Evolutionary conservation across 2,888 invertebrate genomes (phyloP).

Genomic region (Macroteleia sp.): DNA sequence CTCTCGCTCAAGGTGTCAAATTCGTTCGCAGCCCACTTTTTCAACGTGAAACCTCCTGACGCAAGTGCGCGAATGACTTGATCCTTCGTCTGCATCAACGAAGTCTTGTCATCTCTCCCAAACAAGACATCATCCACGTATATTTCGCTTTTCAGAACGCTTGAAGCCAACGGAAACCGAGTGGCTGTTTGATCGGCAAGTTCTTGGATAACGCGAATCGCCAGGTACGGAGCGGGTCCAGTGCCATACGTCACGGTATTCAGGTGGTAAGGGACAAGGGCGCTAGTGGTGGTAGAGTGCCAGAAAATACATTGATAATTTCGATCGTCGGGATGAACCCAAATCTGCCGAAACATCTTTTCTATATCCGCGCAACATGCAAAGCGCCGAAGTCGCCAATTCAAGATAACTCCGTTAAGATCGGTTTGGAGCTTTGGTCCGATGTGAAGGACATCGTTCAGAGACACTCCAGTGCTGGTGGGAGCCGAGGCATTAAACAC

Average conservation of each 20-base stretch:
- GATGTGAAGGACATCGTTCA: no score
- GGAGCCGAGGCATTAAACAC: no score
- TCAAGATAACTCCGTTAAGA: no score
- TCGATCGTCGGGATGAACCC: neutral
- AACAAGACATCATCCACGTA: neutral
- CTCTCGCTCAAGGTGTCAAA: no score
- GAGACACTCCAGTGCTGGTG: no score
- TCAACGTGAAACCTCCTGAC: neutral
- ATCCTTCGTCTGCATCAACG: neutral
- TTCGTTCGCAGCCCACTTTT: neutral
- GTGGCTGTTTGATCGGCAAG: neutral
- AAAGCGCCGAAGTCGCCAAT: no score
- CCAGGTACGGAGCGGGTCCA: neutral
- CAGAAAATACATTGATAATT: neutral
- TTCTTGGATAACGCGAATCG: no score
- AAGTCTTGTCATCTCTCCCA: no score
- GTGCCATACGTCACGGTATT: constrained; percentile 8
- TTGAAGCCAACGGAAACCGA: neutral
- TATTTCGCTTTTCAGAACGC: neutral
- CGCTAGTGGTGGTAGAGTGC: neutral
- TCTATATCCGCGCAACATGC: neutral
- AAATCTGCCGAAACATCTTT: neutral
- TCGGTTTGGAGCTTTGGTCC: no score
- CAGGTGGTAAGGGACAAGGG: neutral
- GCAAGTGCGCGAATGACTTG: neutral